These are phyloP conservation scores for Crotalus tigris DNA, from an alignment of 2,113 vertebrate genomes.

Conservation along the genomic window DNA sequence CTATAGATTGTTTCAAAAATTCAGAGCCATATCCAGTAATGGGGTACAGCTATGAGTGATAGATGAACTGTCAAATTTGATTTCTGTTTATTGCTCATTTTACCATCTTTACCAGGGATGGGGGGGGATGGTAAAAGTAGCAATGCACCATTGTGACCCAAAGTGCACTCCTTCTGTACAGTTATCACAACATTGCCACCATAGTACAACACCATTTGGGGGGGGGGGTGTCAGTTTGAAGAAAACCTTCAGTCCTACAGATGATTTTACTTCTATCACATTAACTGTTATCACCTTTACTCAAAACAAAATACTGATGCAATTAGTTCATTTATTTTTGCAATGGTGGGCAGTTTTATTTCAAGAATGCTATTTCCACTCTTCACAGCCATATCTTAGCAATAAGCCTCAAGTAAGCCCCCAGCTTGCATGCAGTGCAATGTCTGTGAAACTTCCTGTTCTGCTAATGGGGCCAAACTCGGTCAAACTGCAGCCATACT, in stretches of 20 bases:
- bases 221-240: background rate
- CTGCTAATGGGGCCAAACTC: background rate
- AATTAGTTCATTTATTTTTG: background rate
- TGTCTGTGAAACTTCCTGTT: background rate
- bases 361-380: background rate
- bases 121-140: background rate
- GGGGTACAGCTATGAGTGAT: background rate
- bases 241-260: background rate
- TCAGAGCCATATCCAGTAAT: background rate
- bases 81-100: background rate
- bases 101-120: too few relatives aligned
- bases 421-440: background rate
- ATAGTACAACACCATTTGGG: background rate
- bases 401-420: background rate
- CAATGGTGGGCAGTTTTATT: background rate
- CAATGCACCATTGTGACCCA: background rate
- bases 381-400: background rate
- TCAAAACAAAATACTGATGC: background rate
- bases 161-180: background rate
- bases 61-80: too few relatives aligned
- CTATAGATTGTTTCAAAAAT: background rate
- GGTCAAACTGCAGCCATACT: background rate
- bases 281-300: background rate
- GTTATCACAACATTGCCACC: background rate
- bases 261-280: background rate